Evolutionary conservation across 2,797 vertebrate species (phyloP).

Genomic region (Antrozous pallidus): DNA sequence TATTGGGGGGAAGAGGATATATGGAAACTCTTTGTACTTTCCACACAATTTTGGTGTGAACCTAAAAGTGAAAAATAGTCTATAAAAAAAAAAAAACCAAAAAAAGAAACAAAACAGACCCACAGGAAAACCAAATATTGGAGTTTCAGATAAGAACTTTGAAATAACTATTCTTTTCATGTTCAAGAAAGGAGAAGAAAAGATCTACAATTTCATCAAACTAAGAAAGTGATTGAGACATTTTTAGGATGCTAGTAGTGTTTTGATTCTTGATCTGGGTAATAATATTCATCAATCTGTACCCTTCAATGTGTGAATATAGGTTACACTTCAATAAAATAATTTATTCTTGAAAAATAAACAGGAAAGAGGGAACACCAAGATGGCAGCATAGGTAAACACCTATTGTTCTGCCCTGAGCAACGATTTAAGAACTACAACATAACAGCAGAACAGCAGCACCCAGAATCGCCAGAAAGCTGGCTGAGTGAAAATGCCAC

Average conservation of each 20-base stretch:
- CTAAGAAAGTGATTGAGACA: background rate
- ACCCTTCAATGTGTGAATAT: background rate
- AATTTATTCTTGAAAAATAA: constrained; percentile 12
- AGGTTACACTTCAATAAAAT: background rate
- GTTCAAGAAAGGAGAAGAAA: background rate
- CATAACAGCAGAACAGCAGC: too few relatives aligned
- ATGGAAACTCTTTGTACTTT: background rate
- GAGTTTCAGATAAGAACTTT: background rate
- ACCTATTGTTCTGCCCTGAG: too few relatives aligned
- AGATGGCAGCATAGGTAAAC: too few relatives aligned
- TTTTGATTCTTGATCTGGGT: background rate
- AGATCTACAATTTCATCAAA: background rate
- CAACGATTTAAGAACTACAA: too few relatives aligned
- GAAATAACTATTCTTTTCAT: background rate
- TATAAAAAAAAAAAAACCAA: background rate
- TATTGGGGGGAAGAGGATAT: background rate
- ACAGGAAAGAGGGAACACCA: too few relatives aligned
- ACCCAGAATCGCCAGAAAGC: too few relatives aligned
- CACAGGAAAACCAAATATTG: constrained; percentile 3
- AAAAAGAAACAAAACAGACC: background rate
- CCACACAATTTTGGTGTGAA: background rate
- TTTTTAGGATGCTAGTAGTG: background rate
- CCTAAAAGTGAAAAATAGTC: background rate
- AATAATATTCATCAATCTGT: background rate
- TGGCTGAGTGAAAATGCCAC: too few relatives aligned